Evolutionary conservation across 2,113 vertebrate genomes (phyloP).

Genomic region (Trichechus manatus): DNA sequence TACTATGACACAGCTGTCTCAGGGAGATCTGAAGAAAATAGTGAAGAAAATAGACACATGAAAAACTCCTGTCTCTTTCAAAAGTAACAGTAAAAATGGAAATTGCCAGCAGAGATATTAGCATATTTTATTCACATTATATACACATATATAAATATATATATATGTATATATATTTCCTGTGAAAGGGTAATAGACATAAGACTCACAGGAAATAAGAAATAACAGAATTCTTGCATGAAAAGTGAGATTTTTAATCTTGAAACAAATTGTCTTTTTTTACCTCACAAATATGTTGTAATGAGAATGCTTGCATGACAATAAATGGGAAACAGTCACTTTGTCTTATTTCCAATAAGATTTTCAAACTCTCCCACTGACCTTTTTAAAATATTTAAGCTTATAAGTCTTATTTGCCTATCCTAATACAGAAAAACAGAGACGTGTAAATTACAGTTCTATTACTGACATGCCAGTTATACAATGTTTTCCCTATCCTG

Average conservation of each 20-base stretch:
- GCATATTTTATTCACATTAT: slow-evolving; percentile 52
- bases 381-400: slow-evolving; percentile 37
- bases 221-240: neutral
- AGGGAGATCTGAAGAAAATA: neutral
- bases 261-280: slow-evolving; percentile 27
- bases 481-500: neutral
- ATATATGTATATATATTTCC: slow-evolving; percentile 1
- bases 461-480: neutral
- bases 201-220: slow-evolving; percentile 14
- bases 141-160: neutral
- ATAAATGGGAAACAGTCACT: neutral
- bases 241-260: slow-evolving; percentile 44
- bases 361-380: neutral
- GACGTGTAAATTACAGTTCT: neutral
- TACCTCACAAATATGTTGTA: neutral
- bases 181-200: neutral
- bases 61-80: neutral
- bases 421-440: neutral
- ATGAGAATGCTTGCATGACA: neutral
- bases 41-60: neutral
- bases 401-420: neutral
- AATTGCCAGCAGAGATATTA: neutral
- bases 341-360: neutral
- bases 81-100: neutral
- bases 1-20: neutral